A percentile compares a stretch with the other conserved stretches of the same genome.
These are phyloP conservation scores for Harmothoe impar DNA, from an alignment of 2,888 invertebrate genomes.

Conservation along the genomic window DNA sequence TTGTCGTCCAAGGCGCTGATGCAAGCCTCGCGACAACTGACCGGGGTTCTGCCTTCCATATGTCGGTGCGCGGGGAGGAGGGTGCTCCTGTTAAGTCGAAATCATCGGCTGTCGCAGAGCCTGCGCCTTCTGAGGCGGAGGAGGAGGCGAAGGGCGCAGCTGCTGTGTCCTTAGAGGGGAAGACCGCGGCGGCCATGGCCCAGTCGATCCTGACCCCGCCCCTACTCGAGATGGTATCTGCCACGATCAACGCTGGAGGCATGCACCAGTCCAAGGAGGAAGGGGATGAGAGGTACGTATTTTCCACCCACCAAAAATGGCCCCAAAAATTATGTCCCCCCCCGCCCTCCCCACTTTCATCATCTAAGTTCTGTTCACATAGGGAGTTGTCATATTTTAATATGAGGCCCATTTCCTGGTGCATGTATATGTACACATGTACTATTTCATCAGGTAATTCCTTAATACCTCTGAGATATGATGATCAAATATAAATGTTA, in stretches of 20 bases:
- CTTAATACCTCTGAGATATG: no score
- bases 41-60: constrained; percentile 19
- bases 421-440: no score
- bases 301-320: not conserved
- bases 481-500: no score
- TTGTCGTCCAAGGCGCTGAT: not conserved
- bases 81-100: not conserved
- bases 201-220: constrained; percentile 65
- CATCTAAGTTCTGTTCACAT: no score
- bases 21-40: no score
- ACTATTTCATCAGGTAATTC: no score
- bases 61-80: not conserved
- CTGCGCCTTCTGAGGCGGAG: not conserved
- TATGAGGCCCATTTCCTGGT: no score
- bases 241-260: constrained; percentile 66
- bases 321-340: not conserved
- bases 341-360: not conserved
- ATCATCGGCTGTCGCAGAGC: not conserved
- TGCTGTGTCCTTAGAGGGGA: not conserved
- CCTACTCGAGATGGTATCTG: constrained; percentile 69
- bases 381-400: no score
- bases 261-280: constrained; percentile 65
- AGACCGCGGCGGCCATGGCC: not conserved
- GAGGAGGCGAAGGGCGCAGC: constrained; percentile 9
- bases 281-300: constrained; percentile 68